These are phyloP conservation scores for Helicolenus hilgendorfi DNA, from an alignment of 2,797 vertebrate genomes.

Conservation along the genomic window DNA sequence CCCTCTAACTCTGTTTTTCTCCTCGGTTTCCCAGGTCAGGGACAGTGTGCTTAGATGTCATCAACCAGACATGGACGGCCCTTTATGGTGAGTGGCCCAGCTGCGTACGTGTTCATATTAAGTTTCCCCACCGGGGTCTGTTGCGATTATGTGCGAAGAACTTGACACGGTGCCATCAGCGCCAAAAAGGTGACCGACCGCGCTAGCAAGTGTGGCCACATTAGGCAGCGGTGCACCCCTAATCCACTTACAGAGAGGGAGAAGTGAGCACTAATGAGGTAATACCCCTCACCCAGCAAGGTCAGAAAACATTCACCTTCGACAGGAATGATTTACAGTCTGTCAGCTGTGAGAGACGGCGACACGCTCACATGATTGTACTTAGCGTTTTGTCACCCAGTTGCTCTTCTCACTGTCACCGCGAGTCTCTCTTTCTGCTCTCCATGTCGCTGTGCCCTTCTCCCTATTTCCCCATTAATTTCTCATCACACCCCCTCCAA, in stretches of 20 bases:
- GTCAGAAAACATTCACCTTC: constrained; percentile 73
- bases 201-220: background rate
- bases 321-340: constrained; percentile 56
- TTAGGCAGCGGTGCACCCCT: constrained; percentile 40
- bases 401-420: constrained; percentile 10
- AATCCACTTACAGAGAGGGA: constrained; percentile 80
- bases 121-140: constrained; percentile 21
- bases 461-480: constrained; percentile 23
- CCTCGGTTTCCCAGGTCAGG: constrained; percentile 92
- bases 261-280: constrained; percentile 80
- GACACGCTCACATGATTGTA: constrained; percentile 12
- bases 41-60: constrained; percentile 99
- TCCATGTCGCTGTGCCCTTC: constrained; percentile 30
- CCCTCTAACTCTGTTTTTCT: constrained; percentile 32
- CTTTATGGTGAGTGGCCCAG: constrained; percentile 92
- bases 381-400: background rate
- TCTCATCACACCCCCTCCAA: constrained; percentile 35
- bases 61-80: constrained; percentile 99
- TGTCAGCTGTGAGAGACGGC: constrained; percentile 50
- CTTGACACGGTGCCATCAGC: constrained; percentile 38
- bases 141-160: constrained; percentile 50
- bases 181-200: constrained; percentile 12
- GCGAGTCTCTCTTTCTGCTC: background rate
- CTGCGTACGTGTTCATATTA: constrained; percentile 35
- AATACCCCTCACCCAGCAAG: constrained; percentile 77